Percentiles rank a stretch among this genome's conserved stretches.
Evolutionary conservation across 1,140 invertebrate species (phyloP).

Genomic region (Aphelinus atriplicis): DNA sequence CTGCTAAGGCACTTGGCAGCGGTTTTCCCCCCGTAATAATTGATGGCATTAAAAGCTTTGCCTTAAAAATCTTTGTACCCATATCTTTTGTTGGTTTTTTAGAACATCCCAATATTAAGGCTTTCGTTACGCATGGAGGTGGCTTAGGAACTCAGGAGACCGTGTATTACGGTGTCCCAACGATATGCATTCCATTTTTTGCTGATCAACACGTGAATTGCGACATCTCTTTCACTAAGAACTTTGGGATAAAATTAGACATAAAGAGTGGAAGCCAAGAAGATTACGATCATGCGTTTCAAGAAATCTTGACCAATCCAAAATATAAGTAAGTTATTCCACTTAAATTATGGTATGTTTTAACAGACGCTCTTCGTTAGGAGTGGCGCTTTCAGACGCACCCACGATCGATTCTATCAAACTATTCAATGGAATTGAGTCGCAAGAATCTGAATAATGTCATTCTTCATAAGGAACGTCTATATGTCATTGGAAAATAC

Average conservation of each 20-base stretch:
- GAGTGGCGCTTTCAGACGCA: no score
- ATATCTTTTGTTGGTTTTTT: slow-evolving; percentile 33
- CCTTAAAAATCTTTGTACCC: not conserved
- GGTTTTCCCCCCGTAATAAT: not conserved
- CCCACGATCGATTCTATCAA: no score
- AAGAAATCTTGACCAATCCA: slow-evolving; percentile 53
- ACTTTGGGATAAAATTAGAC: slow-evolving; percentile 52
- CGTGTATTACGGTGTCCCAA: slow-evolving; percentile 75
- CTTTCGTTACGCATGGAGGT: slow-evolving; percentile 77
- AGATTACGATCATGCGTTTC: slow-evolving; percentile 49
- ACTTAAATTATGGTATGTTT: no score
- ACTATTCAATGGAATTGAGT: no score
- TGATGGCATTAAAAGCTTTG: not conserved
- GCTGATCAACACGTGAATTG: slow-evolving; percentile 74
- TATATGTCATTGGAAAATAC: no score
- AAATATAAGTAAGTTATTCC: slow-evolving; percentile 48
- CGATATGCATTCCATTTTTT: slow-evolving; percentile 75
- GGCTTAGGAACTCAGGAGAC: slow-evolving; percentile 77
- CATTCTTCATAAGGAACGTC: no score
- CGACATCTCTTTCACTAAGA: slow-evolving; percentile 38
- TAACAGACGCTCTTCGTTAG: no score
- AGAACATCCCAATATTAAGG: slow-evolving; percentile 75
- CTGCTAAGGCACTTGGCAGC: no score
- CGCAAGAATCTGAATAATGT: no score
- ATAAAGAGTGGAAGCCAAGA: slow-evolving; percentile 54